Percentiles rank a stretch among this genome's conserved stretches.
Conservation (phyloP, 2,113 vertebrate genomes). For the Thoracochromis brauschi region DNA sequence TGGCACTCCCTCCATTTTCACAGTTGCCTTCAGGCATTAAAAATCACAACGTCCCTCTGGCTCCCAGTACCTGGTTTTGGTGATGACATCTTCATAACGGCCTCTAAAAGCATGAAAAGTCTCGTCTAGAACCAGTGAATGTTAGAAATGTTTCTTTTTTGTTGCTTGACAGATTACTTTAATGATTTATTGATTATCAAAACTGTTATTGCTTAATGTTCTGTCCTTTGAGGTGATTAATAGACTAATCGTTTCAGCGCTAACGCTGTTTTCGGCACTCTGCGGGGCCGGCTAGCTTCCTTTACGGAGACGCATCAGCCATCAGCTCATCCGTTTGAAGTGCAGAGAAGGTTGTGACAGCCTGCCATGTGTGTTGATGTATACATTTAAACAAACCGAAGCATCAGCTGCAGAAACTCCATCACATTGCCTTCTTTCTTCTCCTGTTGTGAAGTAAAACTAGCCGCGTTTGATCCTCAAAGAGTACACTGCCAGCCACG, state of each 20-base stretch:
- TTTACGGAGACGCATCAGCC: not conserved
- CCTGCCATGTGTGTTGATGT: not conserved
- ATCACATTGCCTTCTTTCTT: not conserved
- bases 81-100: not conserved
- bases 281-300: not conserved
- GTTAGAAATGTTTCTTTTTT: not conserved
- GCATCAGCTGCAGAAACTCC: not conserved
- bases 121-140: not conserved
- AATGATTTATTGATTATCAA: not conserved
- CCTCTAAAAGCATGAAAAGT: not conserved
- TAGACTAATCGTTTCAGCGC: not conserved
- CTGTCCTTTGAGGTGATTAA: not conserved
- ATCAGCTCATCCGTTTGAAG: not conserved
- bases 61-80: not conserved
- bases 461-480: conserved; percentile 34
- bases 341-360: not conserved
- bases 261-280: not conserved
- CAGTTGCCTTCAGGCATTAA: not conserved
- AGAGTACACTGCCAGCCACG: not conserved
- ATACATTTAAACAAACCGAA: conserved; percentile 29
- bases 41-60: not conserved
- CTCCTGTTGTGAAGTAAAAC: not conserved
- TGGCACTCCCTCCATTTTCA: not conserved
- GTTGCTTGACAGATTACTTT: not conserved
- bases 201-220: not conserved